These are phyloP conservation scores for Bombus confusus DNA, from an alignment of 1,140 invertebrate species.

Conservation along the genomic window DNA sequence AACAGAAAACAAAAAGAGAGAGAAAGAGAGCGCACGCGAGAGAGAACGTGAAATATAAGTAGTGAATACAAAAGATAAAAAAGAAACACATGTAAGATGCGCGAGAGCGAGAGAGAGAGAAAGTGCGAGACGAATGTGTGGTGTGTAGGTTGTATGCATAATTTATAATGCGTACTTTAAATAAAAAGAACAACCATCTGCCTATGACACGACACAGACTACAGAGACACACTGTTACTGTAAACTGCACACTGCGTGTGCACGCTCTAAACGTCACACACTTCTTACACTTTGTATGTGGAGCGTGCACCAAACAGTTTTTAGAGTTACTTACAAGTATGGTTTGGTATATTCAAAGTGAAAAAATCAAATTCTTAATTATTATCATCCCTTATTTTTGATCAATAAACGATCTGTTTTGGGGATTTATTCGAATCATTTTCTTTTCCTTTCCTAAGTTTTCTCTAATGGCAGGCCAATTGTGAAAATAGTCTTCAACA, in stretches of 20 bases:
- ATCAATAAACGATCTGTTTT: constrained; percentile 80
- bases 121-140: constrained; percentile 55
- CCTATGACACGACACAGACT: constrained; percentile 73
- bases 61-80: constrained; percentile 16
- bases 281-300: constrained; percentile 68
- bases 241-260: constrained; percentile 72
- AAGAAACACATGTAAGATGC: constrained; percentile 24
- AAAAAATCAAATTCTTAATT: constrained; percentile 77
- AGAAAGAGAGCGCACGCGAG: constrained; percentile 23
- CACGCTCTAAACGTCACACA: constrained; percentile 64
- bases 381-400: constrained; percentile 79
- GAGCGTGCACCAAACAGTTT: constrained; percentile 73
- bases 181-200: constrained; percentile 62
- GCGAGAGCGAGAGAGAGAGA: constrained; percentile 42
- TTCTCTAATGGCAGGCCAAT: not conserved
- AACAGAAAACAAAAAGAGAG: constrained; percentile 22
- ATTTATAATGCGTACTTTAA: constrained; percentile 58
- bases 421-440: constrained; percentile 70
- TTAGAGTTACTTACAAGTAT: constrained; percentile 76
- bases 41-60: constrained; percentile 31
- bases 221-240: constrained; percentile 73
- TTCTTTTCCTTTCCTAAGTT: constrained; percentile 49
- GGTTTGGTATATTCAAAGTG: constrained; percentile 74
- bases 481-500: not conserved
- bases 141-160: constrained; percentile 61